phyloP scores from a whole-genome alignment of 2,113 vertebrate genomes.

The Scalopus aquaticus region DNA sequence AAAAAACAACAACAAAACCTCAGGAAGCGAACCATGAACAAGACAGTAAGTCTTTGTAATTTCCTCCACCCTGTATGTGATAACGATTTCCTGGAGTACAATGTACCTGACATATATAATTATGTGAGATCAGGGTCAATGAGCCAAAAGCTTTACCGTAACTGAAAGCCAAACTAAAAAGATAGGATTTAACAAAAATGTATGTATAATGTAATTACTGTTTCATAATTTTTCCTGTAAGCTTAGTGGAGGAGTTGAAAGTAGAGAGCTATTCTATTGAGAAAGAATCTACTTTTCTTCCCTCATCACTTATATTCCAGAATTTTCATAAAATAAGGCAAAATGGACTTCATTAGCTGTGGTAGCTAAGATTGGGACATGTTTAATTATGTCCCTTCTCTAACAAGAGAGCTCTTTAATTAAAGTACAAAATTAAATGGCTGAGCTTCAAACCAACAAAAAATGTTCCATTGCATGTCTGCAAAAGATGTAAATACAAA shows the following conservation, averaged over 20 bases:
- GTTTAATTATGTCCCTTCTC: constrained; percentile 47
- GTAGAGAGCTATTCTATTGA: constrained; percentile 26
- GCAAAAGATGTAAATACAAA: constrained; percentile 65
- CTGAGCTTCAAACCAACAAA: constrained; percentile 54
- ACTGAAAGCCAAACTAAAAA: constrained; percentile 2
- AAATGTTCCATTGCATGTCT: constrained; percentile 43
- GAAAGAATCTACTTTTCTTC: constrained; percentile 5
- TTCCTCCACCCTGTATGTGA: neutral
- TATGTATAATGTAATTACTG: neutral
- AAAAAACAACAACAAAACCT: neutral
- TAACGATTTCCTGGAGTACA: neutral
- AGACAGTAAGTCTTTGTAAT: neutral
- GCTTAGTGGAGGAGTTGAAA: neutral
- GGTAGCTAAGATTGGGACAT: constrained; percentile 31
- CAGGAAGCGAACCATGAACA: neutral
- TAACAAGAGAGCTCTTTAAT: constrained; percentile 55
- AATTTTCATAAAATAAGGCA: constrained; percentile 52
- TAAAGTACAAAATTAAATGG: constrained; percentile 58
- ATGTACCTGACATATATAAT: neutral
- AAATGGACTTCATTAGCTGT: constrained; percentile 37
- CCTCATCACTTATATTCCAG: neutral
- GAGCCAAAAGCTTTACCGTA: constrained; percentile 20
- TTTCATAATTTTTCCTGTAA: constrained; percentile 10
- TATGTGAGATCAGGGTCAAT: neutral
- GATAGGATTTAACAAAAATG: neutral